Evolutionary conservation across 2,113 vertebrate genomes (phyloP).

Genomic region (Anoura caudifer): DNA sequence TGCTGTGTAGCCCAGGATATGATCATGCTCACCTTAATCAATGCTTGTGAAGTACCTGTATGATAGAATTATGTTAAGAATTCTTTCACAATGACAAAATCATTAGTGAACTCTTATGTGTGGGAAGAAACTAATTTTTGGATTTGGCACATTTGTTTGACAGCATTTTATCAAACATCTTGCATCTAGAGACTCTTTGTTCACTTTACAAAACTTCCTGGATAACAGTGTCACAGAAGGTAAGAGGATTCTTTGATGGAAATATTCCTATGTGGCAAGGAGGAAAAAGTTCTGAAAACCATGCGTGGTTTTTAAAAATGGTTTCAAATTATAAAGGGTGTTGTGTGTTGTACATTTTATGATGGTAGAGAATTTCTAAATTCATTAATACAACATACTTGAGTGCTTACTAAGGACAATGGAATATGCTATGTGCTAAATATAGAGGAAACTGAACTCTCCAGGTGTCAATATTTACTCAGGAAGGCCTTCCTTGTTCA

Average conservation of each 20-base stretch:
- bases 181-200: slow-evolving; percentile 94
- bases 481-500: background rate
- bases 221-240: slow-evolving; percentile 96
- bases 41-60: background rate
- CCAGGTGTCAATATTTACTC: background rate
- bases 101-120: background rate
- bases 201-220: slow-evolving; percentile 97
- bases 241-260: slow-evolving; percentile 71
- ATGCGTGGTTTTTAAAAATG: background rate
- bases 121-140: slow-evolving; percentile 13
- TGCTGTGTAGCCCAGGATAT: background rate
- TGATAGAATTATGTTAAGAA: slow-evolving; percentile 3
- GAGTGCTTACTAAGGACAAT: background rate
- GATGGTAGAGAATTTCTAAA: background rate
- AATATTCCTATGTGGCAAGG: background rate
- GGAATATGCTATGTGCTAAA: background rate
- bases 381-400: background rate
- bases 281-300: background rate
- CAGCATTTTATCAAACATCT: slow-evolving; percentile 97
- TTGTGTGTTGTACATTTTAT: background rate
- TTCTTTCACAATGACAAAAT: background rate
- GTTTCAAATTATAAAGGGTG: background rate
- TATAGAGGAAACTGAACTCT: background rate
- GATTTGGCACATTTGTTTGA: slow-evolving; percentile 54
- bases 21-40: background rate